Base-by-base conservation (phyloP, 2,888 invertebrate species). In the Volucella inflata region DNA sequence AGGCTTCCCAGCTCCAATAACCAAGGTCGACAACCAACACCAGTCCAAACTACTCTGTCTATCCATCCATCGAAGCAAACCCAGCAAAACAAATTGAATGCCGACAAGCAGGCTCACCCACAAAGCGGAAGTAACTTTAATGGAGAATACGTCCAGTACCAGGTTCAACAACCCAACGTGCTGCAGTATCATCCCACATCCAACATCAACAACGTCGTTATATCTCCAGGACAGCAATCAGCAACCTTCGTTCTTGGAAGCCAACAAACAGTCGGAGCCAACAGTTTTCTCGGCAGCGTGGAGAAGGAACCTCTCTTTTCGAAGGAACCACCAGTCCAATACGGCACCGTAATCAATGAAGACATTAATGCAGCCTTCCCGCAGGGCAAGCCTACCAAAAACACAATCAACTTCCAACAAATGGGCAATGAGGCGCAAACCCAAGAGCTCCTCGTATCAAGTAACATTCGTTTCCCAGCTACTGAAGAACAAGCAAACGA, bases 221-320 rank as follows among this genome's bases (percentile, higher is more conserved):
- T 95, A 57, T 94, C 94, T 0, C 94, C 94, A 0, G 94, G 94
- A 67, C 94, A 95, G 89, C 94, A 95, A 77, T 94, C 94, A 0
- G 94, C 95, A 0, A 94, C 94, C 0, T 95, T 95, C 88, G 94
- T 95, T 0, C 92, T 95, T 1, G 94, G 95, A 4, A 94, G 95
- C 88, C 94, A 94, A 75, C 95, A 95, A 88, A 94, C 93, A 76
- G 94, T 94, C 0, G 91, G 91, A n/a, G 82, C 88, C 2, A 92
- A 92, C 57, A 91, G 92, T 30, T 92, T 92, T 16, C 89, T 92
- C 11, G 94, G 93, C 0, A 92, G 92, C 1, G 91, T 93, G 0
- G 90, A 93, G 40, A 93, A 94, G 74, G 93, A 94, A 80, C 93
- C 93, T 38, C 92, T 93, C 0, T 94, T 92, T 64, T 87, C 90